phyloP scores from a whole-genome alignment of 2,888 invertebrate species.

The Dusona sp. region DNA sequence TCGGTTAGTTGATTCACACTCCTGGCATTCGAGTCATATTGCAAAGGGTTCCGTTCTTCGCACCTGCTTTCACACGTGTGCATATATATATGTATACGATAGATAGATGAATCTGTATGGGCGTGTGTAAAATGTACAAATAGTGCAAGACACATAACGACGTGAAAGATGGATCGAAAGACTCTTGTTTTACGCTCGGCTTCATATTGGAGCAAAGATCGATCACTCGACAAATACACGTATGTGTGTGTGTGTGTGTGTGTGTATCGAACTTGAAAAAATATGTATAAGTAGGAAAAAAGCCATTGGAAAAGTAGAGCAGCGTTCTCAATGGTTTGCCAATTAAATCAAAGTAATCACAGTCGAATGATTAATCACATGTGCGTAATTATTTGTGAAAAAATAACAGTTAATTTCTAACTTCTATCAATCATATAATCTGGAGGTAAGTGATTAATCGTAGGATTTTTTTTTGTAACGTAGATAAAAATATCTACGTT shows the following conservation, averaged over 20 bases:
- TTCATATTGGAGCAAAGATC: constrained; percentile 18
- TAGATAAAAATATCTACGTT: no score
- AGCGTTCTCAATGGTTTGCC: background rate
- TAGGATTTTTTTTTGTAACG: background rate
- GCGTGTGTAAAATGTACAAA: background rate
- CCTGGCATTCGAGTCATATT: constrained; percentile 26
- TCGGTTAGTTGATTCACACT: constrained; percentile 54
- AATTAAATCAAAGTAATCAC: background rate
- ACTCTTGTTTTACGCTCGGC: constrained; percentile 11
- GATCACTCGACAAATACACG: constrained; percentile 9
- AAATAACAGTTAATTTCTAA: background rate
- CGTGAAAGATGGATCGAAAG: constrained; percentile 17
- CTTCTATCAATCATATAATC: background rate
- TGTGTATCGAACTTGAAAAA: background rate
- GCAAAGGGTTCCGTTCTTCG: constrained; percentile 27
- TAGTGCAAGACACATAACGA: background rate
- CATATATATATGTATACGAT: background rate
- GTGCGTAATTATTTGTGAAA: background rate
- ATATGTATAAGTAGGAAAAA: background rate
- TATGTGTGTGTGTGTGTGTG: background rate
- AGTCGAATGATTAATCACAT: background rate
- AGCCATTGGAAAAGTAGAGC: background rate
- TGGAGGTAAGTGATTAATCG: background rate
- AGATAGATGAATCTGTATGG: background rate
- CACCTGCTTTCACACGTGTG: constrained; percentile 39